Evolutionary conservation across 2,888 invertebrate genomes (phyloP).

Genomic region (Euspilapteryx auroguttella): DNA sequence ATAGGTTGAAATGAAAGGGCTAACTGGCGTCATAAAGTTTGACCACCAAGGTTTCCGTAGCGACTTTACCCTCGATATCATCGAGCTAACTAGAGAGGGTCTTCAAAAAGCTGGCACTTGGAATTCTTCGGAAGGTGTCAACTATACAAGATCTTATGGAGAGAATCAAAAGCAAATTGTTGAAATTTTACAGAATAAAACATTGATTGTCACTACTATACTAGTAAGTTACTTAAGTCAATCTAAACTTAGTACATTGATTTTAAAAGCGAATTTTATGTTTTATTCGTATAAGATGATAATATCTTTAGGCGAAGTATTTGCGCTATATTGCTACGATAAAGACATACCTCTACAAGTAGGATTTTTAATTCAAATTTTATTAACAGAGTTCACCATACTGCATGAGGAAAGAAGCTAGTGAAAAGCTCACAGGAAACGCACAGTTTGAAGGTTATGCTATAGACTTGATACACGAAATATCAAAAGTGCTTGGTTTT

Average conservation of each 20-base stretch:
- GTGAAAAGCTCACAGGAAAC: slow-evolving; percentile 82
- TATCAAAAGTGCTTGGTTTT: slow-evolving; percentile 84
- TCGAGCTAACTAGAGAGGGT: slow-evolving; percentile 84
- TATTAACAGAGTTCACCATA: slow-evolving; percentile 95
- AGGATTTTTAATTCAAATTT: too few species aligned
- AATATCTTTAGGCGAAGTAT: too few species aligned
- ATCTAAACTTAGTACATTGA: too few species aligned
- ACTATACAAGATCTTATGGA: slow-evolving; percentile 83
- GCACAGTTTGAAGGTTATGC: slow-evolving; percentile 95
- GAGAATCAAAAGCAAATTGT: slow-evolving; percentile 87
- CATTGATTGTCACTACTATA: slow-evolving; percentile 87
- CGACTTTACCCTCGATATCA: slow-evolving; percentile 88
- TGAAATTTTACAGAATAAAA: slow-evolving; percentile 89
- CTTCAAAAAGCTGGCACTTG: slow-evolving; percentile 84
- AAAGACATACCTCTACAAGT: too few species aligned
- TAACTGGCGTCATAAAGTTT: slow-evolving; percentile 91
- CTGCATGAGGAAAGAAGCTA: slow-evolving; percentile 89
- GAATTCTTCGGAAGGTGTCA: slow-evolving; percentile 87
- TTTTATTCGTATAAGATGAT: too few species aligned
- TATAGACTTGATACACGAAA: slow-evolving; percentile 91
- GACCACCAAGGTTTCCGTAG: slow-evolving; percentile 92
- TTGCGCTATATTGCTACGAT: too few species aligned
- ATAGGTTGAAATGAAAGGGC: slow-evolving; percentile 89
- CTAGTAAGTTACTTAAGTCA: slow-evolving; percentile 64
- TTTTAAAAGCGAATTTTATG: too few species aligned